Evolutionary conservation across 2,113 vertebrate genomes (phyloP).

Genomic region (Ctenodactylus gundi): DNA sequence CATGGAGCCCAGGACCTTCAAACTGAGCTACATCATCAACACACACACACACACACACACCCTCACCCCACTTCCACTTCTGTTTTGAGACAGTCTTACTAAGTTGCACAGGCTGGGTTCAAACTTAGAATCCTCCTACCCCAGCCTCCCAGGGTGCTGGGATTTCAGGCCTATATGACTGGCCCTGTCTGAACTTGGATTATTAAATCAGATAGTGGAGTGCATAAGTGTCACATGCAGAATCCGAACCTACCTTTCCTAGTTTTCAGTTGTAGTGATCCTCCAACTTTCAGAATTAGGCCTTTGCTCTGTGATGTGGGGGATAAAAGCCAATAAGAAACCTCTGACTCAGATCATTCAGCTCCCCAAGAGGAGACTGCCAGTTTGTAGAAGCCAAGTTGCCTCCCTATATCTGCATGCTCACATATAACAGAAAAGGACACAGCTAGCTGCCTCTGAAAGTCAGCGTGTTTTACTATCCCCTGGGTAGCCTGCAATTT

Average conservation of each 20-base stretch:
- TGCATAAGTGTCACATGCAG: neutral
- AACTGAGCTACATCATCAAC: no score
- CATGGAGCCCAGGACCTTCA: no score
- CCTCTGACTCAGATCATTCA: neutral
- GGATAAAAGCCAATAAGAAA: neutral
- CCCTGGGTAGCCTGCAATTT: neutral
- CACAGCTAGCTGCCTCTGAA: neutral
- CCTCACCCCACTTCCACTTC: no score
- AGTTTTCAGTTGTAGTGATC: neutral
- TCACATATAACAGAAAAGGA: neutral
- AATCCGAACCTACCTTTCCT: neutral
- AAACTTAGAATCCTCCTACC: no score
- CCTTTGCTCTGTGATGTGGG: neutral
- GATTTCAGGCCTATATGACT: no score
- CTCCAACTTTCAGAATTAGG: neutral
- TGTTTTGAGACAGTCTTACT: no score
- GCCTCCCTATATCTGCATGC: rapidly evolving
- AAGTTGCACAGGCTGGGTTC: no score
- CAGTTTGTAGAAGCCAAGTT: neutral
- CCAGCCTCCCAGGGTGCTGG: no score
- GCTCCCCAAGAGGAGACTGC: neutral
- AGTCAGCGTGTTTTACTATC: conserved; percentile 19
- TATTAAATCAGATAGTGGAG: neutral
- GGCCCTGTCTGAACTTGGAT: no score
- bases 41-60: no score